phyloP scores from a whole-genome alignment of 2,888 invertebrate species.

The Malacosoma neustria region DNA sequence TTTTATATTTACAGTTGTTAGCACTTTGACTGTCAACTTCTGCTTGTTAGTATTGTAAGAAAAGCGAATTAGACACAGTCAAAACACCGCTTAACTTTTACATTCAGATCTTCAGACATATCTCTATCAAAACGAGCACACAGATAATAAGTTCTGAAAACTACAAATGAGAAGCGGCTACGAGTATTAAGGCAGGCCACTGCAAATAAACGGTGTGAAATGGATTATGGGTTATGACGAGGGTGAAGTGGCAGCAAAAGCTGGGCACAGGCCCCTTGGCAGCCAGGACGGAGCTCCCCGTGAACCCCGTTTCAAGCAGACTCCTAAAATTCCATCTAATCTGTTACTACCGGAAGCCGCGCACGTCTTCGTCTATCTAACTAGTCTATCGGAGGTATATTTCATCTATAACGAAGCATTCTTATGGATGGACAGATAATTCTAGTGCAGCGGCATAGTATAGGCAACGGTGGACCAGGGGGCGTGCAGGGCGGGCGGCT shows the following conservation, averaged over 20 bases:
- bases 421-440: constrained; percentile 53
- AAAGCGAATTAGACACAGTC: constrained; percentile 13
- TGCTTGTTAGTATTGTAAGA: constrained; percentile 3
- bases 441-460: constrained; percentile 26
- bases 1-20: constrained; percentile 15
- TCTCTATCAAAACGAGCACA: constrained; percentile 28
- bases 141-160: constrained; percentile 34
- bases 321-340: constrained; percentile 12
- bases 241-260: constrained; percentile 15
- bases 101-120: constrained; percentile 16
- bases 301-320: constrained; percentile 12
- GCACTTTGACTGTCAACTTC: constrained; percentile 24
- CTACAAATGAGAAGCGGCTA: constrained; percentile 38
- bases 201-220: background rate
- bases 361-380: constrained; percentile 5
- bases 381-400: background rate
- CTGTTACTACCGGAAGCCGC: constrained; percentile 18
- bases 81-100: constrained; percentile 32
- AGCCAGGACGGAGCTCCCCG: constrained; percentile 15
- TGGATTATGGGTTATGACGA: background rate
- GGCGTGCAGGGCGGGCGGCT: constrained; percentile 26
- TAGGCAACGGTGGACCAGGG: constrained; percentile 23
- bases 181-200: constrained; percentile 1
- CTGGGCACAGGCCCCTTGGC: constrained; percentile 13
- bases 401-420: constrained; percentile 27